Evolutionary conservation across 2,888 invertebrate genomes (phyloP), one percentile per base, ranked within the genome.

Genomic region (Sphaerophoria taeniata): DNA sequence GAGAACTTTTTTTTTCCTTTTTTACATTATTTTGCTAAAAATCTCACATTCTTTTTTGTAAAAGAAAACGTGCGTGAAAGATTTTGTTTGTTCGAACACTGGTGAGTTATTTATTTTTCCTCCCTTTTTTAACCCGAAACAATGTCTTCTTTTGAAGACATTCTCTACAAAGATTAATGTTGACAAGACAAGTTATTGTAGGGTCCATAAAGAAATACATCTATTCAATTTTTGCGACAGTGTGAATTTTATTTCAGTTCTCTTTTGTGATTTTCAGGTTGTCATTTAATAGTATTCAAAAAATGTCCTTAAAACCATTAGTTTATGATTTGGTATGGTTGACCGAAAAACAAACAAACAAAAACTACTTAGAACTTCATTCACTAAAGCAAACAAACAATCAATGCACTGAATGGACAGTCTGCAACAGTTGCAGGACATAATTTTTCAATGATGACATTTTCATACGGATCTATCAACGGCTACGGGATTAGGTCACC

Each of bases 151-250:
- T 34, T 63, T 47, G 6, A 12, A 33, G 16, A 9, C 7, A 49
- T 14, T 65, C 12, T 36, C 3, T 49, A 58, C 43, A 31, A 7
- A 80, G 83, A 84, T 84, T 84, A 58, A 71, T 55, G 83, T 67
- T 51, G 80, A 74, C 74, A 84, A 67, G 16, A 65, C 34, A 7
- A 43, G 45, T 61, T 67, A 61, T 55, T 72, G 53, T 43, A 4
- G 53, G 36, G 63, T 36, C 75, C 83, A 75, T 75, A 74, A 49
- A 71, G 73, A 84, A 75, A 24, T 24, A 45, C 65, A 79, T 71
- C 47, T 47, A 16, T 16, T 56, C 49, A 11, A 43, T 56, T 70
- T 84, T 49, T 58, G 43, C 9, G 11, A 69, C 31, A 55, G 31
- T 47, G 58, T 67, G 45, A 70, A 47, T 65, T 60, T 43, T 12